Percentiles rank a stretch among this genome's conserved stretches.
Conservation (phyloP, 2,888 invertebrate genomes). For the Hymenopus coronatus region DNA sequence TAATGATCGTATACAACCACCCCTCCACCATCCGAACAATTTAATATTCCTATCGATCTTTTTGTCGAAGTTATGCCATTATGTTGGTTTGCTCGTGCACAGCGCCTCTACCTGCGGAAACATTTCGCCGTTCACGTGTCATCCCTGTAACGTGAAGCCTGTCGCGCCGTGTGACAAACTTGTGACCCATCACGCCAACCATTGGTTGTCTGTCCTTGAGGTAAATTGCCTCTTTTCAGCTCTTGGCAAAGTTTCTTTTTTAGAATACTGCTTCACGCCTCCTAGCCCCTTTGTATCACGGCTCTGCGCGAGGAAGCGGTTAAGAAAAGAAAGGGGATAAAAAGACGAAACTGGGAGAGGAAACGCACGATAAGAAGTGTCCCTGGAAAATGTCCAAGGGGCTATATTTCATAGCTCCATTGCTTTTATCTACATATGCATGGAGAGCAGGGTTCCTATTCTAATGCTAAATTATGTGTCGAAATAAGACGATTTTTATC, state of each 20-base stretch:
- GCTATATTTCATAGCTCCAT: neutral
- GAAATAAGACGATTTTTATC: too few species aligned
- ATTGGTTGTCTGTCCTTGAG: neutral
- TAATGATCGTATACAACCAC: too few species aligned
- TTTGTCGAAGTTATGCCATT: neutral
- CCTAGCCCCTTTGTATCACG: neutral
- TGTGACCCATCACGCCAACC: neutral
- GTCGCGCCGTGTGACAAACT: neutral
- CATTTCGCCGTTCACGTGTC: neutral
- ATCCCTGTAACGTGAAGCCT: neutral
- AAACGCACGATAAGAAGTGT: neutral
- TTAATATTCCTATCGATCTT: neutral
- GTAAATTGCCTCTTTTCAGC: neutral
- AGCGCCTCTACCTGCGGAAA: neutral
- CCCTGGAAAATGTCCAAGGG: neutral
- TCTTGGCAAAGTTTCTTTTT: neutral
- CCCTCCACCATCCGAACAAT: neutral
- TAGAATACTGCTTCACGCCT: neutral
- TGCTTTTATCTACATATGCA: neutral
- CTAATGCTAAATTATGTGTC: too few species aligned
- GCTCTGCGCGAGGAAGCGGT: neutral
- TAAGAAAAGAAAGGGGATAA: neutral
- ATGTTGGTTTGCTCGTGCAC: neutral
- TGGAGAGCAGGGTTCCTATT: neutral
- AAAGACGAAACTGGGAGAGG: neutral